phyloP scores from a whole-genome alignment of 2,888 invertebrate species.

The Tenthredo notha region DNA sequence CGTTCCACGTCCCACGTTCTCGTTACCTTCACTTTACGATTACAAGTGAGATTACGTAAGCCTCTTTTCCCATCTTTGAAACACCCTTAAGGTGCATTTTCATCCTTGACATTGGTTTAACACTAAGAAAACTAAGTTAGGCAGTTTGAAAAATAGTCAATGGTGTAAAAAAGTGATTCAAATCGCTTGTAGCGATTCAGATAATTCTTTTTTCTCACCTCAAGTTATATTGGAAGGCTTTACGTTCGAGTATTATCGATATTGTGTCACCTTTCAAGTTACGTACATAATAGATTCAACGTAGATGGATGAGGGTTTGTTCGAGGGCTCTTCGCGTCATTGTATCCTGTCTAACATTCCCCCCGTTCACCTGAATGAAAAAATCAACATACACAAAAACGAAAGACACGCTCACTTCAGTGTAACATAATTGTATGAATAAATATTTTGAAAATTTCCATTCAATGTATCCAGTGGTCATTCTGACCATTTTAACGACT shows the following conservation, averaged over 20 bases:
- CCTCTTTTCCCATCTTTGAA: not conserved
- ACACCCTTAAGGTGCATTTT: not conserved
- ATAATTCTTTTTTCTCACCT: not conserved
- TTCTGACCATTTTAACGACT: conserved; percentile 45
- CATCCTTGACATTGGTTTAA: not conserved
- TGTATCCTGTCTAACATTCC: conserved; percentile 21
- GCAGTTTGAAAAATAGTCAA: not conserved
- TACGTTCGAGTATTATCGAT: conserved; percentile 10
- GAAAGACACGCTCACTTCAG: not conserved
- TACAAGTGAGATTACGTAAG: not conserved
- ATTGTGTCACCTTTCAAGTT: conserved; percentile 37
- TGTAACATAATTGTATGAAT: conserved; percentile 40
- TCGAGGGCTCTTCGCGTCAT: conserved; percentile 33
- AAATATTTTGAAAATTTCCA: conserved; percentile 50
- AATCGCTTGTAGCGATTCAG: not conserved
- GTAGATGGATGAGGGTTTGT: conserved; percentile 29
- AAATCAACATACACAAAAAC: conserved; percentile 20
- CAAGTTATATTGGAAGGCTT: not conserved
- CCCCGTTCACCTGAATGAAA: not conserved
- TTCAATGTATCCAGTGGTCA: conserved; percentile 47
- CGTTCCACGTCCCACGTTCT: conserved; percentile 36
- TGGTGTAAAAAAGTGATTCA: not conserved
- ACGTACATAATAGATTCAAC: conserved; percentile 33
- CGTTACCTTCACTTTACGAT: conserved; percentile 32
- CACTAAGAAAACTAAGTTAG: not conserved